Base-by-base conservation (phyloP, 2,113 vertebrate genomes). In the Eulemur rufifrons region DNA sequence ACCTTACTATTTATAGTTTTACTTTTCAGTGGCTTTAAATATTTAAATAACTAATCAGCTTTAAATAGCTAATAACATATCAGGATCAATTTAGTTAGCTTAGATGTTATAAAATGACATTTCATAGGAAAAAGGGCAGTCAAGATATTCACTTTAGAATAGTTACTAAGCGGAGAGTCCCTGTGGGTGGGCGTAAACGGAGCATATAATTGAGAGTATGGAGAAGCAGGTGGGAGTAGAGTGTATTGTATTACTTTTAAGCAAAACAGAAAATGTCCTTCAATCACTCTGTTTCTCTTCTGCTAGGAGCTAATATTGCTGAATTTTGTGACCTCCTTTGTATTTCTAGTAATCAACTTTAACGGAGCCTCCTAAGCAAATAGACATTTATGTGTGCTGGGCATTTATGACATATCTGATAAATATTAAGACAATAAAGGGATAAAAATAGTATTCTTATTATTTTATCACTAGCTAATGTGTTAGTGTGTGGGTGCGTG, bases 221-320 rank as follows among this genome's bases (percentile, higher is more conserved):
- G 61, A 91, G 29, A 91, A 71, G 32, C 74, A 64, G 18, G 68
- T 95, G 68, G 77, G 50, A 52, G 9, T 80, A 18, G 56, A 82
- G 8, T 83, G 14, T 32, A 84, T 91, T 73, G 39, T 52, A 39
- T 83, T 94, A 76, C 71, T 77, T 95, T 85, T 66, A 86, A 95
- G 73, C 50, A 80, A 82, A 96, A 87, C 37, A 95, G 77, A 89
- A 45, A 73, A 61, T 73, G 86, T 20, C 61, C 18, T 95, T 96
- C 42, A 56, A 34, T 83, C 25, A n/a, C 20, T 56, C 50, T 74
- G 21, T 12, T 61, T 96, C 47, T 80, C 25, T 84, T 80, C 39
- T 83, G 23, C 25, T 87, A 42, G 47, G 87, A 68, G 61, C 12
- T 74, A 76, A 89, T 91, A 82, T 39, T 91, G 27, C 37, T 92